Evolutionary conservation across 2,113 vertebrate species (phyloP), one percentile per base, ranked within the genome.

Genomic region (Alethe castanea): DNA sequence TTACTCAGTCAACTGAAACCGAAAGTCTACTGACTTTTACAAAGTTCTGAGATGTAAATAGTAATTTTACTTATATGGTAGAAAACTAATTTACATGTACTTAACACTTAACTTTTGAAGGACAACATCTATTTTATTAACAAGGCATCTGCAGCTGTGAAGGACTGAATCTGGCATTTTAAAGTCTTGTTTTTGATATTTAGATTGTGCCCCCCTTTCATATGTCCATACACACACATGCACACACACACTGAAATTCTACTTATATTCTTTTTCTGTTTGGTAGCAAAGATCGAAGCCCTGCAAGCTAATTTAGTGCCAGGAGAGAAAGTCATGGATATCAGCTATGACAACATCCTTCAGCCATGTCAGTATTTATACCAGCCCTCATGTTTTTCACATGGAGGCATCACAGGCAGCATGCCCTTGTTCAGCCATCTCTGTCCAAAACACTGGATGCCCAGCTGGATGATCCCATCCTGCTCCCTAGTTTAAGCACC

Each of bases 261-360:
- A 61, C 64, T 20, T 47, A 19, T 2, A 42, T 4, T 24, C 5
- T 17, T 92, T 76, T 92, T 76, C 66, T 59, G 40, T 31, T 40
- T 23, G 15, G 17, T 19, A 69, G 71, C 22, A 56, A 72, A 82
- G 29, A 69, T 8, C 0, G 0, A 90, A 90, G 45, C 16, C 36
- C 44, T 65, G 40, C 24, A 72, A 76, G 15, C 7, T 77, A 14
- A 38, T 78, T 95, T 73, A 69, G 33, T 18, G 5, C 33, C 15
- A 56, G 50, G 36, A 85, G 31, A 77, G 31, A 76, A 88, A 62
- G 20, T 12, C 8, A 50, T 9, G 2, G 31, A 25, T 11, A 48
- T 2, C 44, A 80, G n/a, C 11, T 15, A 67, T 0, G 0, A 47
- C 11, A 78, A 10, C 12, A 22, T 36, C 38, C 38, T 62, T 57